Evolutionary conservation across 2,888 invertebrate species (phyloP), one percentile per base, ranked within the genome.

Genomic region (Lacanobia oleracea): DNA sequence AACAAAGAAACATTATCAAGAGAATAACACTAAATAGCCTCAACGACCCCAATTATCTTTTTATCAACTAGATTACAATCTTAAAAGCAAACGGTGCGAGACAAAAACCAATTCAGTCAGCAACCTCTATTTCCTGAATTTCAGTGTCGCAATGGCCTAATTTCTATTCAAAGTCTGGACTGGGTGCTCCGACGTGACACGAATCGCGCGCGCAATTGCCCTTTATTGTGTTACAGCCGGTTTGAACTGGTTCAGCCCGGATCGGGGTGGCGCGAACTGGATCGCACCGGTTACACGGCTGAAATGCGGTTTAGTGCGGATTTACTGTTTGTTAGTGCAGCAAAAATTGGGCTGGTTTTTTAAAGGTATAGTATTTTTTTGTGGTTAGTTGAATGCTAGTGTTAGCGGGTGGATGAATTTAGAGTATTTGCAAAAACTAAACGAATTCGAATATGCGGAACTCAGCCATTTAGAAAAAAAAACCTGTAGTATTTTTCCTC

Each of bases 211-310:
- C 79, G 84, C 87, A 86, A 85, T 91, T 88, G 89, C 87, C 88
- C 86, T 91, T 91, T 91, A 92, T 92, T 89, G 88, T 90, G 88
- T 92, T 91, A 90, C 88, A 87, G 84, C 88, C 83, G 86, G 87
- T 85, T 84, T 84, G 77, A 76, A 84, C 82, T 70, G 75, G 86
- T 81, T 81, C 77, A 67, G 54, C 40, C 76, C 76, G 78, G 81
- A 71, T 78, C 67, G 77, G 77, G 77, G 77, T 43, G 72, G 78
- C 60, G 72, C 63, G 84, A 79, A 82, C 85, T 81, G 61, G 74
- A 82, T 76, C 68, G 79, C 27, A 43, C 80, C 84, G 77, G 85
- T 84, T 86, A 75, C 71, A 88, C 77, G 84, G 79, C 82, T 67
- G 65, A 80, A 86, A 81, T 85, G 81, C 83, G 81, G 85, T 77